Evolutionary conservation across 2,113 vertebrate genomes (phyloP).

Genomic region (Scomber scombrus): DNA sequence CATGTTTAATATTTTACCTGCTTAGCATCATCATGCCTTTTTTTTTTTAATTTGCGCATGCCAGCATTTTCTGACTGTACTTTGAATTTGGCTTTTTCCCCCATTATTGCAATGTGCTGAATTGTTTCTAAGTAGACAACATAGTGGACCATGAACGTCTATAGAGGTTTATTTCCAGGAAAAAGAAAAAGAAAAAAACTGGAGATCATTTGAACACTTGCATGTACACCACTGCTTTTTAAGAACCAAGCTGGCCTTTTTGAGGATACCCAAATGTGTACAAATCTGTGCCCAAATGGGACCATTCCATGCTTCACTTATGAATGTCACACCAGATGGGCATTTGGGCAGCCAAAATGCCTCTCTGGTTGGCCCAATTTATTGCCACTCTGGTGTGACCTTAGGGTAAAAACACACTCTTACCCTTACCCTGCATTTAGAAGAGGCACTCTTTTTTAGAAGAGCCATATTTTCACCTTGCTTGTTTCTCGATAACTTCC

Average conservation of each 20-base stretch:
- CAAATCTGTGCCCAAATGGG: conserved; percentile 4
- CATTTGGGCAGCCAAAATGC: conserved; percentile 29
- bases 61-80: no score
- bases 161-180: not conserved
- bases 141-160: not conserved
- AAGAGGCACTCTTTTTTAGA: not conserved
- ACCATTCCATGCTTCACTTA: conserved; percentile 27
- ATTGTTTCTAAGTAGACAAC: not conserved
- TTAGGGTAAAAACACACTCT: conserved; percentile 6
- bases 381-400: conserved; percentile 31
- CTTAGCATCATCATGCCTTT: no score
- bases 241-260: conserved; percentile 22
- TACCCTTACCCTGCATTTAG: not conserved
- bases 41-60: no score
- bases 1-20: no score
- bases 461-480: not conserved
- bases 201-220: not conserved
- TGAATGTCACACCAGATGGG: conserved; percentile 47
- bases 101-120: not conserved
- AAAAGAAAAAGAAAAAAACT: not conserved
- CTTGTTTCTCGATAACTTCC: not conserved
- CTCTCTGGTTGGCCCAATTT: conserved; percentile 23
- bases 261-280: no score
- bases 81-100: no score
- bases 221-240: conserved; percentile 8